Percentiles rank a stretch among this genome's conserved stretches.
Evolutionary conservation across 1,140 invertebrate species (phyloP).

Genomic region (Brachionus paranguensis): DNA sequence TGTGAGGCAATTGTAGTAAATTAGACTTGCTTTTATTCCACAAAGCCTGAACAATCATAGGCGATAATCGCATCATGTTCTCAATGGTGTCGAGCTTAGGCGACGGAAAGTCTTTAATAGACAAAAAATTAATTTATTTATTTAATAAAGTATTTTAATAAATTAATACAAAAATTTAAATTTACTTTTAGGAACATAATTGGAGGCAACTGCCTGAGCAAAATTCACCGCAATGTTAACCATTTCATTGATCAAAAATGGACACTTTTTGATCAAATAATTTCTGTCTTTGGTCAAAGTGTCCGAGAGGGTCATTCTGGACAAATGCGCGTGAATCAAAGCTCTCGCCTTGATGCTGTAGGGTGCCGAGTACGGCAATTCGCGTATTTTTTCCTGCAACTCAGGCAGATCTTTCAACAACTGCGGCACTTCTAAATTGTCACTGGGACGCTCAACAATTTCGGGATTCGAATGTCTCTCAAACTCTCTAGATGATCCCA

Average conservation of each 20-base stretch:
- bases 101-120: constrained; percentile 62
- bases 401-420: constrained; percentile 80
- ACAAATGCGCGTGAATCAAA: constrained; percentile 85
- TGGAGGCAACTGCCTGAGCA: constrained; percentile 78
- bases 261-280: constrained; percentile 83
- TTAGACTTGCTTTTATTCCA: constrained; percentile 84
- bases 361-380: constrained; percentile 80
- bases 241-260: constrained; percentile 95
- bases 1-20: constrained; percentile 86
- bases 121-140: constrained; percentile 45
- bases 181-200: constrained; percentile 65
- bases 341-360: constrained; percentile 94
- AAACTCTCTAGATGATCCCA: constrained; percentile 92
- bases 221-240: constrained; percentile 87
- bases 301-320: constrained; percentile 70
- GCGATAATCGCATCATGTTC: constrained; percentile 90
- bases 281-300: constrained; percentile 66
- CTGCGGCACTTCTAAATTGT: constrained; percentile 87
- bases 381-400: constrained; percentile 88
- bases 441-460: constrained; percentile 81
- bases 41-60: constrained; percentile 91
- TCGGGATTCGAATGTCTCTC: constrained; percentile 86
- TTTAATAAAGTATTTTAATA: background rate
- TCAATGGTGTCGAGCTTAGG: constrained; percentile 91
- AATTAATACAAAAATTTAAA: background rate